Evolutionary conservation across 2,888 invertebrate species (phyloP).

Genomic region (Orchestes rusci): DNA sequence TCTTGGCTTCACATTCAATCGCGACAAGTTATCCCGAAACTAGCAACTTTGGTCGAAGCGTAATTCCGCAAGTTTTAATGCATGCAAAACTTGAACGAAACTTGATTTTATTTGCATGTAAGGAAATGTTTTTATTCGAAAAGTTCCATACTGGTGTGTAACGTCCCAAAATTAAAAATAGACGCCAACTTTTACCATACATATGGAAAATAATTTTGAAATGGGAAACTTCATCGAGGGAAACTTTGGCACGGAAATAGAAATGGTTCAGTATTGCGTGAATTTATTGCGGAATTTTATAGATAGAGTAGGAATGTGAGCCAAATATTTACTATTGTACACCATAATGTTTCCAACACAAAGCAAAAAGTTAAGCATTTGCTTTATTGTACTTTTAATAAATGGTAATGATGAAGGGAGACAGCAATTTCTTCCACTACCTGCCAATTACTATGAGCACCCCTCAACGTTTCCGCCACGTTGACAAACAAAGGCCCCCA

Average conservation of each 20-base stretch:
- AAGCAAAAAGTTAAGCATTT: too few species aligned
- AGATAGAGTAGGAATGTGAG: too few species aligned
- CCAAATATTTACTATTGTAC: too few species aligned
- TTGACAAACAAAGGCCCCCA: constrained; percentile 21
- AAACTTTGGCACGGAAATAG: constrained; percentile 3
- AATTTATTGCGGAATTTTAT: not conserved
- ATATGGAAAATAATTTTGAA: constrained; percentile 18
- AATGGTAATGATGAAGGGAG: constrained; percentile 11
- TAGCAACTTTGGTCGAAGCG: constrained; percentile 8
- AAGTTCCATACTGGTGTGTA: constrained; percentile 19
- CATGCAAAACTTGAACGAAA: constrained; percentile 18
- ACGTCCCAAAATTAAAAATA: constrained; percentile 22
- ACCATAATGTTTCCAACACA: too few species aligned
- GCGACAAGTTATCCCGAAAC: constrained; percentile 13
- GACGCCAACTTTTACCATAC: constrained; percentile 16
- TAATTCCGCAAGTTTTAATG: constrained; percentile 16
- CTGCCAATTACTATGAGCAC: constrained; percentile 22
- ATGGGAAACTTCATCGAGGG: constrained; percentile 9
- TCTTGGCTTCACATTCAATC: too few species aligned
- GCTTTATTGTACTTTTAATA: constrained; percentile 20
- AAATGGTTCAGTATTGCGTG: constrained; percentile 2
- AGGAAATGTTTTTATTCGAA: constrained; percentile 23
- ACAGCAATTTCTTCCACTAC: constrained; percentile 22
- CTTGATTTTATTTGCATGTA: constrained; percentile 23
- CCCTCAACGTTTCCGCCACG: constrained; percentile 19